These are phyloP conservation scores for Apamea anceps DNA, from an alignment of 2,888 invertebrate genomes.

Conservation along the genomic window DNA sequence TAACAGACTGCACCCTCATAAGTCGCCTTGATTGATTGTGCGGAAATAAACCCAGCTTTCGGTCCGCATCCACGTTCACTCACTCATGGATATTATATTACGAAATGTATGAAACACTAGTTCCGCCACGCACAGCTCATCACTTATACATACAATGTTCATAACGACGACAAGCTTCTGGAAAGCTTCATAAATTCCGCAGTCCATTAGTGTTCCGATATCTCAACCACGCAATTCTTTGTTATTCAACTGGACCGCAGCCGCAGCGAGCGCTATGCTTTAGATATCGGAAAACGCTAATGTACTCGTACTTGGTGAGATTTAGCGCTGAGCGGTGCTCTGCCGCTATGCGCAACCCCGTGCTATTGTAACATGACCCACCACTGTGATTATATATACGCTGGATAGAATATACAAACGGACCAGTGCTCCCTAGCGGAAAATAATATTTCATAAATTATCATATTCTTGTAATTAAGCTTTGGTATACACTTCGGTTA, in stretches of 20 bases:
- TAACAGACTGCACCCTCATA: slow-evolving; percentile 81
- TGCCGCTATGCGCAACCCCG: slow-evolving; percentile 69
- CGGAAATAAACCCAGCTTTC: slow-evolving; percentile 83
- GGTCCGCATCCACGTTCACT: slow-evolving; percentile 70
- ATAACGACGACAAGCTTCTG: slow-evolving; percentile 72
- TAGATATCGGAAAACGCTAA: slow-evolving; percentile 89
- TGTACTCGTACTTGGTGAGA: slow-evolving; percentile 84
- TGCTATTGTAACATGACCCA: slow-evolving; percentile 67
- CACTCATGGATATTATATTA: slow-evolving; percentile 64
- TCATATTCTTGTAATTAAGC: slow-evolving; percentile 59
- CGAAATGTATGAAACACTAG: slow-evolving; percentile 53
- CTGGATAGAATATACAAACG: slow-evolving; percentile 45
- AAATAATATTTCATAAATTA: slow-evolving; percentile 60
- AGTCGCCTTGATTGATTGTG: slow-evolving; percentile 86
- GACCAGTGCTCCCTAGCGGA: slow-evolving; percentile 45
- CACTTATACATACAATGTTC: slow-evolving; percentile 64
- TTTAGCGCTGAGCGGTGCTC: slow-evolving; percentile 78
- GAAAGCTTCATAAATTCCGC: slow-evolving; percentile 83
- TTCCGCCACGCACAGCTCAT: slow-evolving; percentile 54
- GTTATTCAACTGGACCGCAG: slow-evolving; percentile 86
- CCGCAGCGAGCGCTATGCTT: slow-evolving; percentile 82
- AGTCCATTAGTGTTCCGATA: slow-evolving; percentile 87
- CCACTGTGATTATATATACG: slow-evolving; percentile 61
- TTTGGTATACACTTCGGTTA: slow-evolving; percentile 41
- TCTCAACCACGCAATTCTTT: slow-evolving; percentile 87